These are phyloP conservation scores for Aleiodes leptofemur DNA, from an alignment of 2,888 invertebrate species.

Conservation along the genomic window DNA sequence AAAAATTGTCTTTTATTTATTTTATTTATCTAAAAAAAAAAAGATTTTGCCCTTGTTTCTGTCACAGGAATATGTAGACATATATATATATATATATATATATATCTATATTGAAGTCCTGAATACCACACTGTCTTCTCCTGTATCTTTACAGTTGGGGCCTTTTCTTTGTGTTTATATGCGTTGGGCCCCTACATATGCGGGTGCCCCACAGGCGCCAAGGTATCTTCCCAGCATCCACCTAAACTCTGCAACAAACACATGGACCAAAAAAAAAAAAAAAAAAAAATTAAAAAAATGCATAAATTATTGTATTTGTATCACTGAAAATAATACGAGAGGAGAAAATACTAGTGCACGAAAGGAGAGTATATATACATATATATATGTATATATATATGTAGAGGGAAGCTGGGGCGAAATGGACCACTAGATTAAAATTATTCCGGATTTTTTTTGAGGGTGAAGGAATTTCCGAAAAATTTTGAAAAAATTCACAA, in stretches of 20 bases:
- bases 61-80: conserved; percentile 14
- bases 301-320: too few relatives aligned
- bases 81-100: too few relatives aligned
- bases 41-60: not conserved
- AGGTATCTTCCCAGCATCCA: not conserved
- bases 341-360: too few relatives aligned
- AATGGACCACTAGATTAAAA: too few relatives aligned
- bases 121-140: not conserved
- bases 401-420: too few relatives aligned
- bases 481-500: too few relatives aligned
- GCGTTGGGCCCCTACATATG: conserved; percentile 8
- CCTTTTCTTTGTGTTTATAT: not conserved
- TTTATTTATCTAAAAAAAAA: not conserved
- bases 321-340: too few relatives aligned
- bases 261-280: not conserved
- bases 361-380: too few relatives aligned
- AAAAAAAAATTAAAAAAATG: not conserved
- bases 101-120: conserved; percentile 6
- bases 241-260: not conserved
- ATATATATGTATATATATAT: too few relatives aligned
- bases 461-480: too few relatives aligned
- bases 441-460: too few relatives aligned
- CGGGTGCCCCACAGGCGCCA: conserved; percentile 23
- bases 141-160: not conserved
- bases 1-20: not conserved